Evolutionary conservation across 2,888 invertebrate species (phyloP), one percentile per base, ranked within the genome.

Genomic region (Eledone cirrhosa): DNA sequence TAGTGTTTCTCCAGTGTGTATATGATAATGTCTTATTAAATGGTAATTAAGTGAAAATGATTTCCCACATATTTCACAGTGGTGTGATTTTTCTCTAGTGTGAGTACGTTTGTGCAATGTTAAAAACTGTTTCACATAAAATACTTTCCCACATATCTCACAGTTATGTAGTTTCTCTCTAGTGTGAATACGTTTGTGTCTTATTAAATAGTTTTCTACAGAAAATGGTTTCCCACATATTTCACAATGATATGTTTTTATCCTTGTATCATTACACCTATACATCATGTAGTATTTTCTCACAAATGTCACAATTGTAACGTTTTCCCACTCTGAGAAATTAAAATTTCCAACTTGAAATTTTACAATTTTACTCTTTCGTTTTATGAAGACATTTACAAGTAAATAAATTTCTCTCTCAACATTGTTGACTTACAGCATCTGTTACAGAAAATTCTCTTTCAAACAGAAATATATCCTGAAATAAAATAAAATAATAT

Each of bases 81-180:
- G 11, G 7, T 69, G n/a, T n/a, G 5, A 16, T 22, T 31, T 69
- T n/a, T 69, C 69, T 69, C 69, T 14, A 11, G 69, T 69, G 19
- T 69, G 69, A 22, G 29, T 69, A 7, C 31, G 31, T n/a, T 22
- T 69, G 7, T 69, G 69, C n/a, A 31, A 14, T 69, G 31, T 69
- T 69, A 69, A 69, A 19, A 22, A 31, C n/a, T 19, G 22, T 22
- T 69, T 69, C 22, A 31, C n/a, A 29, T 29, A 33, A n/a, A 69
- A 69, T 11, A n/a, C 33, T 69, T 69, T 33, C 0, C 69, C 69
- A 69, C 69, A 69, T 31, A 69, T 69, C 8, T 29, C 14, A 69
- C 69, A 69, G 69, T 69, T 27, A n/a, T 69, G 31, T 33, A 31
- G 33, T n/a, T 19, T 69, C 69, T 69, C 69, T 33, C 69, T 31